Base-by-base conservation (phyloP, 2,888 invertebrate species). In the Priocnemis perturbator region DNA sequence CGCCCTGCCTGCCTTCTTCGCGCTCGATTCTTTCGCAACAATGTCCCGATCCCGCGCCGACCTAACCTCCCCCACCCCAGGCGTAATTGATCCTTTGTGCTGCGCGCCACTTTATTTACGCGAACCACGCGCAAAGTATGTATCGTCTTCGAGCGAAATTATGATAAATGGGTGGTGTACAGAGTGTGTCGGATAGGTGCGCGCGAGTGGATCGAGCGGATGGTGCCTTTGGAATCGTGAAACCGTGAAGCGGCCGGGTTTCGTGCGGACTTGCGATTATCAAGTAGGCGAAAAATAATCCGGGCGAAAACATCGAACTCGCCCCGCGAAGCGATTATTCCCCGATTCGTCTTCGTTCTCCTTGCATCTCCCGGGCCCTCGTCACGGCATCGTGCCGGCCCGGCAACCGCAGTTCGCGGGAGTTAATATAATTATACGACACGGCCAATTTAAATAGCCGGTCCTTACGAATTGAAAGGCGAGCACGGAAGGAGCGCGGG, bases 371-470 rank as follows among this genome's bases (percentile, higher is more conserved):
- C 17, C 50, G 50, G 50, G n/a, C 19, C 7, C 50, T 50, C 9
- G 37, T 37, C 37, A 37, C 48, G 48, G 23, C 48, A n/a, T 60
- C 17, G 3, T 4, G 37, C 37, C 26, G 37, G 37, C 37, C 7
- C 37, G 37, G 37, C 37, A 37, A 11, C 14, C 48, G 44, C 57
- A 69, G 69, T 77, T 75, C 72, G 57, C 62, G 67, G 64, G 67
- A 76, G 67, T 76, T 77, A 73, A 79, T 79, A 77, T 83, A 83
- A 83, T 83, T 83, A 83, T 73, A 80, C 67, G 76, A 79, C 68
- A 20, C 2, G 74, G 64, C 67, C 74, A 77, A 83, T 83, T 82
- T 80, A 77, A 82, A 79, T 80, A 76, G 37, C 37, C 37, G 37
- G 37, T 37, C 37, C 37, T 37, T 37, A 37, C 7, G 37, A 37